A percentile compares a stretch with the other conserved stretches of the same genome.
Conservation (phyloP, 2,888 invertebrate species). For the Timema cristinae region DNA sequence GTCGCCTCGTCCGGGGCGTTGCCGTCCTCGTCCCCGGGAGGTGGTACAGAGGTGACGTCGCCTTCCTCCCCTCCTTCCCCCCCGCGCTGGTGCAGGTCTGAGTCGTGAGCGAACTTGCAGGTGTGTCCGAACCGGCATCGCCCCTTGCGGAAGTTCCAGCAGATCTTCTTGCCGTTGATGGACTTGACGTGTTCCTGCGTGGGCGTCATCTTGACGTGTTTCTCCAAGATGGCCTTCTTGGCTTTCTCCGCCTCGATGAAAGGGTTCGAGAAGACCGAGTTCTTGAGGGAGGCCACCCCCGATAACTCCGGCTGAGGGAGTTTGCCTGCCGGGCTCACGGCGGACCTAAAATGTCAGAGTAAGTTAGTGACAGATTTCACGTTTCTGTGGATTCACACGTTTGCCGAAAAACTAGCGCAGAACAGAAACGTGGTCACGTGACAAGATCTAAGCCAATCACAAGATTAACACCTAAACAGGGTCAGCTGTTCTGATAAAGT, state of each 20-base stretch:
- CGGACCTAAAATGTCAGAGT: too few species aligned
- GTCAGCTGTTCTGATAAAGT: too few species aligned
- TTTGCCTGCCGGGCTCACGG: slow-evolving; percentile 39
- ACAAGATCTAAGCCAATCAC: too few species aligned
- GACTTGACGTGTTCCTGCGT: slow-evolving; percentile 65
- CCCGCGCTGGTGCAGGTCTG: slow-evolving; percentile 66
- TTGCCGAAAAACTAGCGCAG: too few species aligned
- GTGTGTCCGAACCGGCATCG: slow-evolving; percentile 87
- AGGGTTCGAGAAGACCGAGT: slow-evolving; percentile 83
- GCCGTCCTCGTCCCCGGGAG: slow-evolving; percentile 26
- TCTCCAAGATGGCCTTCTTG: slow-evolving; percentile 80
- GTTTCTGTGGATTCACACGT: too few species aligned
- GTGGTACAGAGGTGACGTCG: slow-evolving; percentile 20
- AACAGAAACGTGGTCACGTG: too few species aligned
- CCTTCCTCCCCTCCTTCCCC: slow-evolving; percentile 13
- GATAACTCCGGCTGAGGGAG: slow-evolving; percentile 60
- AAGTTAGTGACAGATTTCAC: too few species aligned
- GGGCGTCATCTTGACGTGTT: slow-evolving; percentile 88
- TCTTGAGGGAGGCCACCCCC: slow-evolving; percentile 51
- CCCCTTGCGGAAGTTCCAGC: slow-evolving; percentile 91
- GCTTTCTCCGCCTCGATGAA: slow-evolving; percentile 81
- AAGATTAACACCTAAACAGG: too few species aligned
- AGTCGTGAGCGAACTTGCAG: slow-evolving; percentile 88
- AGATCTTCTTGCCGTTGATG: slow-evolving; percentile 84
- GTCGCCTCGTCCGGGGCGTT: slow-evolving; percentile 46